Evolutionary conservation across 2,113 vertebrate genomes (phyloP).

Genomic region (Heptranchias perlo): DNA sequence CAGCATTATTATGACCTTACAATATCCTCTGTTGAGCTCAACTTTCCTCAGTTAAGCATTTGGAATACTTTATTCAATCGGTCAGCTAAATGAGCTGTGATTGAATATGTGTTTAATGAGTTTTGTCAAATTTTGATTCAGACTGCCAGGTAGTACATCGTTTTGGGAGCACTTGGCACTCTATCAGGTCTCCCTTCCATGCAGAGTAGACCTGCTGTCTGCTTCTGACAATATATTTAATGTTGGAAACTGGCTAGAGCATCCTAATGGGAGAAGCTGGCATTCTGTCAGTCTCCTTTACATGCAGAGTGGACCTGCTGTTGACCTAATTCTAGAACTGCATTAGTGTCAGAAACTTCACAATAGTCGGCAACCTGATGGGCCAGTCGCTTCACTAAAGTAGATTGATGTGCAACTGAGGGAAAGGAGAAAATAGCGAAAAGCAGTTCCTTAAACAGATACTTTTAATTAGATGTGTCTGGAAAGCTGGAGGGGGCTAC

Average conservation of each 20-base stretch:
- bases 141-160: neutral
- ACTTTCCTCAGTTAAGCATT: neutral
- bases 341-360: neutral
- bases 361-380: too few relatives aligned
- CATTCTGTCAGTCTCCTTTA: neutral
- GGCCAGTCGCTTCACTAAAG: neutral
- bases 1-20: neutral
- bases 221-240: neutral
- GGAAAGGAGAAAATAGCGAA: neutral
- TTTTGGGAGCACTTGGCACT: neutral
- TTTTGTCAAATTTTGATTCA: neutral
- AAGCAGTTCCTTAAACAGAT: neutral
- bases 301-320: neutral
- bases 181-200: neutral
- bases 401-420: neutral
- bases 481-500: neutral
- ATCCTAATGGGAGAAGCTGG: neutral
- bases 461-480: neutral
- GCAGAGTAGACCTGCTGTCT: conserved; percentile 18
- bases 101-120: conserved; percentile 2
- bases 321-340: neutral
- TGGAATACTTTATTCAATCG: neutral
- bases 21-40: neutral
- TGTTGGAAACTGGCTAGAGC: neutral
- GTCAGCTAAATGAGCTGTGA: neutral